phyloP scores from a whole-genome alignment of 2,888 invertebrate genomes.

The Onthophagus sagittarius region DNA sequence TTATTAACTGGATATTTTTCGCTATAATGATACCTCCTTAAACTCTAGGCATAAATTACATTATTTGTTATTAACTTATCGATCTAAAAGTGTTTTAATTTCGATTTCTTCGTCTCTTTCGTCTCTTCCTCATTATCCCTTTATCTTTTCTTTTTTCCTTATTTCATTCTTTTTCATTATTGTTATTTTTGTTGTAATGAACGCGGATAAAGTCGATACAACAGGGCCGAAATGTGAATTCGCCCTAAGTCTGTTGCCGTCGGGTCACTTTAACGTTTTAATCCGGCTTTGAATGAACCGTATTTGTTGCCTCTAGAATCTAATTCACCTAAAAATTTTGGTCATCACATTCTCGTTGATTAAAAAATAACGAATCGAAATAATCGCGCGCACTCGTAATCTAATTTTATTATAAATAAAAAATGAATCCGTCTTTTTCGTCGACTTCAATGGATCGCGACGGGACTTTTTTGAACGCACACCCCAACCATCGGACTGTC shows the following conservation, averaged over 20 bases:
- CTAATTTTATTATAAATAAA: no score
- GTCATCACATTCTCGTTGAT: constrained; percentile 20
- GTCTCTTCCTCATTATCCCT: background rate
- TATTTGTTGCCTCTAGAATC: background rate
- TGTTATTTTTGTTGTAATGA: no score
- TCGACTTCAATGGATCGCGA: constrained; percentile 73
- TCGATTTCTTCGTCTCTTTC: constrained; percentile 20
- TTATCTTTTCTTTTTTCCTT: background rate
- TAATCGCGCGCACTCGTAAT: constrained; percentile 7
- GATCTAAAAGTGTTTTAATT: constrained; percentile 36
- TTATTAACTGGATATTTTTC: constrained; percentile 39
- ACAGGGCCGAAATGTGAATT: constrained; percentile 27
- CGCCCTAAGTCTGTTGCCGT: constrained; percentile 33
- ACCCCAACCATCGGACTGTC: constrained; percentile 85
- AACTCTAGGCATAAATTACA: constrained; percentile 48
- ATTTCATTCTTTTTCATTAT: background rate
- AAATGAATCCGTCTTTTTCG: constrained; percentile 1
- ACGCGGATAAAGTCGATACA: constrained; percentile 21
- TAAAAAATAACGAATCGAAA: constrained; percentile 26
- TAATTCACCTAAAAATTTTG: constrained; percentile 12
- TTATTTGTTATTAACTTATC: constrained; percentile 42
- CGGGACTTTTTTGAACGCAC: constrained; percentile 88
- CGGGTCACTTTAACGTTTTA: background rate
- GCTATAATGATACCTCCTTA: constrained; percentile 44
- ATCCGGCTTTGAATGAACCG: background rate